A percentile compares a stretch with the other conserved stretches of the same genome.
phyloP scores from a whole-genome alignment of 2,888 invertebrate species.

The Drepana falcataria region DNA sequence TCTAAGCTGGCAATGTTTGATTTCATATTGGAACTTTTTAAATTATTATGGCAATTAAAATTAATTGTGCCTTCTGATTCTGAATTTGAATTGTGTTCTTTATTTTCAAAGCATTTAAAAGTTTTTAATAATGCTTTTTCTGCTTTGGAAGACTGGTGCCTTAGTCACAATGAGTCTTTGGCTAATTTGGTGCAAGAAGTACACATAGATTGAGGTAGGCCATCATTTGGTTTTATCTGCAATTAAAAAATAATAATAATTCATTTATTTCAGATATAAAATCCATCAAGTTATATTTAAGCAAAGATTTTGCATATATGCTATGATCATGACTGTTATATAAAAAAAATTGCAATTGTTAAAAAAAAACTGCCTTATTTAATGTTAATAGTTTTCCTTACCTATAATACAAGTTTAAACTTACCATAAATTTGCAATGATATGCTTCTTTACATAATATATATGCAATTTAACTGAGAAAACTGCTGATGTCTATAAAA shows the following conservation, averaged over 20 bases:
- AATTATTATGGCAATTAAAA: not conserved
- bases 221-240: conserved; percentile 24
- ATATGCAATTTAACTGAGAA: too few species aligned
- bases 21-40: not conserved
- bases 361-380: too few species aligned
- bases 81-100: conserved; percentile 3
- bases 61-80: not conserved
- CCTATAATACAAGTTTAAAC: too few species aligned
- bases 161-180: conserved; percentile 14
- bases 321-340: too few species aligned
- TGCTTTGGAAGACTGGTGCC: conserved; percentile 14
- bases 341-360: too few species aligned
- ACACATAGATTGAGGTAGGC: conserved; percentile 22
- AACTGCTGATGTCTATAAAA: too few species aligned
- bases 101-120: conserved; percentile 3
- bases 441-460: too few species aligned
- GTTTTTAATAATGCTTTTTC: conserved; percentile 8
- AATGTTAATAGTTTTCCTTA: too few species aligned
- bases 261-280: too few species aligned
- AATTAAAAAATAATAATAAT: conserved; percentile 1
- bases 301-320: too few species aligned
- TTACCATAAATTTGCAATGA: too few species aligned
- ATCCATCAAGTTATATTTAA: too few species aligned
- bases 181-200: conserved; percentile 12
- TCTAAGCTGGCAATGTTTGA: not conserved